Percentiles rank a stretch among this genome's conserved stretches.
Conservation (phyloP, 2,113 vertebrate genomes). For the Pachyramphus minor region DNA sequence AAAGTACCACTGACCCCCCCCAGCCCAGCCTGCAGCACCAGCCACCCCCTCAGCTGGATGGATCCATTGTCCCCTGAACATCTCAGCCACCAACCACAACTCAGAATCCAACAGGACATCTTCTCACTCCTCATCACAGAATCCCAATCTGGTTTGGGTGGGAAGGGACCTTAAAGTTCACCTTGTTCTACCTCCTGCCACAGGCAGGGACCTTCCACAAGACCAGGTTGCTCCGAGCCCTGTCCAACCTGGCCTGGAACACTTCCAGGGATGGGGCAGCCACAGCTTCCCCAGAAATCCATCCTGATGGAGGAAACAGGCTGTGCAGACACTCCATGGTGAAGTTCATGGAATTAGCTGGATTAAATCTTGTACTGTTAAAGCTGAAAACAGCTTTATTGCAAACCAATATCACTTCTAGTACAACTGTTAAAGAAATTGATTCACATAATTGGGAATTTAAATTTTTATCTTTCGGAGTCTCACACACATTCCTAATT, state of each 20-base stretch:
- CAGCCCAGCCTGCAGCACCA: background rate
- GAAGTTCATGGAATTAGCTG: background rate
- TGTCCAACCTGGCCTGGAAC: background rate
- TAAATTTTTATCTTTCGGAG: constrained; percentile 27
- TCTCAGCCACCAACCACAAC: background rate
- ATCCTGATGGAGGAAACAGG: background rate
- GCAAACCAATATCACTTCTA: background rate
- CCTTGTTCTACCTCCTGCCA: background rate
- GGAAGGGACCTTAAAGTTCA: background rate
- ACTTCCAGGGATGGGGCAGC: background rate
- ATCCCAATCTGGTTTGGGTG: background rate
- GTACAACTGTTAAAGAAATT: background rate
- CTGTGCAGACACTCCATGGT: background rate
- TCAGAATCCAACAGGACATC: background rate
- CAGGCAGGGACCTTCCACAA: background rate
- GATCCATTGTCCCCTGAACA: background rate
- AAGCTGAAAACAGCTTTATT: background rate
- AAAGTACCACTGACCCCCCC: fast-evolving
- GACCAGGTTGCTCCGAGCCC: background rate
- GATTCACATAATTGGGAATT: constrained; percentile 12
- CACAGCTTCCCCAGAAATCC: background rate
- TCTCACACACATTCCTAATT: background rate
- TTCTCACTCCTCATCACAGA: background rate
- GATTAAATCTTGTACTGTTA: constrained; percentile 7
- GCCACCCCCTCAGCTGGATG: fast-evolving